Conservation (phyloP, 1,140 invertebrate genomes). For the Proales similis region DNA sequence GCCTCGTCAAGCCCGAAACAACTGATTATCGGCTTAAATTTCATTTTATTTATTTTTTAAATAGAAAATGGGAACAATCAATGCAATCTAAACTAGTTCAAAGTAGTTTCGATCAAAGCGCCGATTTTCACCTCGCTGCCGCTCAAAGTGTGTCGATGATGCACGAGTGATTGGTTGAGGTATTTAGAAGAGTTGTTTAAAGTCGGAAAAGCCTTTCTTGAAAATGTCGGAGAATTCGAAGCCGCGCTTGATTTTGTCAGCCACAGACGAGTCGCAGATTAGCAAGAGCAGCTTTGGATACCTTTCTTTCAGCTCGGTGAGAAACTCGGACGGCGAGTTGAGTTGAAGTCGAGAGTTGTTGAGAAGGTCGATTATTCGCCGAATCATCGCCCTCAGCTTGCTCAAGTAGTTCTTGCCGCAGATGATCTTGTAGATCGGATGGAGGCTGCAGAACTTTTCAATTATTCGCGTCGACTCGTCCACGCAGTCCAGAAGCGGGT, state of each 20-base stretch:
- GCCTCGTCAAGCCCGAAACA: too few relatives aligned
- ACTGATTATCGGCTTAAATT: too few relatives aligned
- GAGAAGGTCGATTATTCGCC: slow-evolving; percentile 18
- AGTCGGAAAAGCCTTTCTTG: too few relatives aligned
- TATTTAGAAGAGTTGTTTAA: too few relatives aligned
- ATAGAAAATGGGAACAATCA: too few relatives aligned
- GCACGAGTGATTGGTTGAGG: too few relatives aligned
- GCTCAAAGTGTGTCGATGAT: too few relatives aligned
- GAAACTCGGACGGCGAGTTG: slow-evolving; percentile 33
- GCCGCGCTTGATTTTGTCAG: slow-evolving; percentile 1
- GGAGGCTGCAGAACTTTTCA: slow-evolving; percentile 21
- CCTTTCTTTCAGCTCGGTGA: slow-evolving; percentile 22
- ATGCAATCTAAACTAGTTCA: too few relatives aligned
- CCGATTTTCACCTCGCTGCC: too few relatives aligned
- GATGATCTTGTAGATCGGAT: slow-evolving; percentile 34
- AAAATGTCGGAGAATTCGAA: slow-evolving; percentile 22
- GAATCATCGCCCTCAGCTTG: slow-evolving; percentile 13
- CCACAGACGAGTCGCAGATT: slow-evolving; percentile 23
- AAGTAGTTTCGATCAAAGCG: too few relatives aligned
- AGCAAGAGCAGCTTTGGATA: slow-evolving; percentile 32
- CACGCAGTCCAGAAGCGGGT: slow-evolving; percentile 16
- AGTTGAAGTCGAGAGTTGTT: slow-evolving; percentile 27
- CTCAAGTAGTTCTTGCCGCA: slow-evolving; percentile 37
- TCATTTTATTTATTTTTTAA: too few relatives aligned
- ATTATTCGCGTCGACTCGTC: slow-evolving; percentile 30